Evolutionary conservation across 2,888 invertebrate species (phyloP).

Genomic region (Cacoxenus indagator): DNA sequence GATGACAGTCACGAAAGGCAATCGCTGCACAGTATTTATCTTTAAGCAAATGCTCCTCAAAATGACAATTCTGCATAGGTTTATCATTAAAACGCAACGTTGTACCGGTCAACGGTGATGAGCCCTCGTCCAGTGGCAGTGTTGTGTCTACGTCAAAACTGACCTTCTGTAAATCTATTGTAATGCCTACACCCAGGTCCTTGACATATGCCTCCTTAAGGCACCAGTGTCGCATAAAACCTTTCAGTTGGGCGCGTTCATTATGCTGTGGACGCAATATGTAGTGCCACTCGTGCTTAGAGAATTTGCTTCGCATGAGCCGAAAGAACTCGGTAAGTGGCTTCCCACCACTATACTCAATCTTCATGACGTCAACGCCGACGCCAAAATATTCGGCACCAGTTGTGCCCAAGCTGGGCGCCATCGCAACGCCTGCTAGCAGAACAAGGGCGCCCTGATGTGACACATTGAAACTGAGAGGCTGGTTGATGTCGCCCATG

Average conservation of each 20-base stretch:
- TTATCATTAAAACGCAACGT: constrained; percentile 76
- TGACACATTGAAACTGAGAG: constrained; percentile 87
- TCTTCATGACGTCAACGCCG: constrained; percentile 92
- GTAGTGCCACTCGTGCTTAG: constrained; percentile 82
- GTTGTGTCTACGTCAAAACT: constrained; percentile 79
- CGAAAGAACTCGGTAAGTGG: constrained; percentile 85
- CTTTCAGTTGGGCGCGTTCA: constrained; percentile 78
- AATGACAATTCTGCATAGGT: constrained; percentile 78
- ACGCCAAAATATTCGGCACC: constrained; percentile 68
- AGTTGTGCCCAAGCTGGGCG: constrained; percentile 29
- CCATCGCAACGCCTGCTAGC: constrained; percentile 77
- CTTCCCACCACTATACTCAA: constrained; percentile 81
- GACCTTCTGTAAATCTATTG: constrained; percentile 81
- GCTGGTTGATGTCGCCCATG: neutral
- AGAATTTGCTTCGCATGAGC: constrained; percentile 89
- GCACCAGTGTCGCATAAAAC: constrained; percentile 93
- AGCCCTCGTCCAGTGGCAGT: constrained; percentile 70
- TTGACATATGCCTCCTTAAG: constrained; percentile 96
- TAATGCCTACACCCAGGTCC: constrained; percentile 89
- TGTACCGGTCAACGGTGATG: constrained; percentile 76
- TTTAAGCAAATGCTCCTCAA: constrained; percentile 87
- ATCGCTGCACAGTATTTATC: constrained; percentile 84
- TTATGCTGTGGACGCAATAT: constrained; percentile 74
- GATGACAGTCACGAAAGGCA: constrained; percentile 72
- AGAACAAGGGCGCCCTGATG: constrained; percentile 92